Conservation (phyloP, 2,888 invertebrate species). For the Biston stratarius region DNA sequence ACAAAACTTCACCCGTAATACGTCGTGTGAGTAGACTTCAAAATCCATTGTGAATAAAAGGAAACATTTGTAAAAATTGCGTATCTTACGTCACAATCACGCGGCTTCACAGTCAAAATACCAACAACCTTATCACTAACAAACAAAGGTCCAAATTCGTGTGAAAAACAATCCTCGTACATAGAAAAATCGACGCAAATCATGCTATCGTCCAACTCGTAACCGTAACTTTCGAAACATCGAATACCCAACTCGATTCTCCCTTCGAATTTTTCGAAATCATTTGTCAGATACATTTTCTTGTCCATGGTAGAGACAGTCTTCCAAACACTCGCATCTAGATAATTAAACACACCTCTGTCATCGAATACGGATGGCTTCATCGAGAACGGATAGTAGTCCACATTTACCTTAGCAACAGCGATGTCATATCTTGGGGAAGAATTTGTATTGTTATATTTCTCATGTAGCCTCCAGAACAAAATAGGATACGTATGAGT, state of each 20-base stretch:
- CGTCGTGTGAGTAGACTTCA: constrained; percentile 51
- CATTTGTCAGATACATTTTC: constrained; percentile 70
- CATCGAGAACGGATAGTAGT: constrained; percentile 52
- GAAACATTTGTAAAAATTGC: constrained; percentile 63
- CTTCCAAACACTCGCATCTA: constrained; percentile 73
- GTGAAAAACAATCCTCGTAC: constrained; percentile 71
- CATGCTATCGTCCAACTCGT: constrained; percentile 62
- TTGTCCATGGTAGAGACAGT: constrained; percentile 73
- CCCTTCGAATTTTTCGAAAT: constrained; percentile 61
- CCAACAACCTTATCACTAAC: constrained; percentile 66
- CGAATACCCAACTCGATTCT: constrained; percentile 44
- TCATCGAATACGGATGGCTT: constrained; percentile 64
- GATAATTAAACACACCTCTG: neutral
- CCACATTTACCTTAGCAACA: constrained; percentile 68
- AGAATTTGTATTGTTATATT: constrained; percentile 56
- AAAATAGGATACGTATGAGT: constrained; percentile 68
- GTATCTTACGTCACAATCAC: constrained; percentile 63
- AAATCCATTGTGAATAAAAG: constrained; percentile 55
- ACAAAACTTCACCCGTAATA: constrained; percentile 45
- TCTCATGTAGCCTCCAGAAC: constrained; percentile 73
- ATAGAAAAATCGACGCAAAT: constrained; percentile 68
- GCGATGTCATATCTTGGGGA: constrained; percentile 68
- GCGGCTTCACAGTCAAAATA: constrained; percentile 64
- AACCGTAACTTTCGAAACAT: constrained; percentile 67
- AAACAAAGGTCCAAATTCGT: constrained; percentile 76